Conservation (phyloP, 2,888 invertebrate genomes). For the Ormyrus labotus region DNA sequence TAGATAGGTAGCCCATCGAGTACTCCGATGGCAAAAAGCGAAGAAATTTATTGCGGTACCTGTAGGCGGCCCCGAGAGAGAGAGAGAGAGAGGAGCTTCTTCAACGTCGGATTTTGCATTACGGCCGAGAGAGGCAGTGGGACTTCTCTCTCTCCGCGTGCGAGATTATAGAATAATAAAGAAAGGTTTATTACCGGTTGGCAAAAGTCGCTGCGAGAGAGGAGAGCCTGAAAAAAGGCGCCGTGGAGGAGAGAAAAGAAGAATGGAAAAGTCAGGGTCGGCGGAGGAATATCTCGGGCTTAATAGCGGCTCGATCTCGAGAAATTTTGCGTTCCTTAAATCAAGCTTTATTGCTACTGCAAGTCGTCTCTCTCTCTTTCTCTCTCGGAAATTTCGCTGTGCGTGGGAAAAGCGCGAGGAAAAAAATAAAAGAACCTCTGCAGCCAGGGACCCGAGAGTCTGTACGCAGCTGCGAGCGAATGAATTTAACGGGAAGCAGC, state of each 20-base stretch:
- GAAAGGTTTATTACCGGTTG: constrained; percentile 49
- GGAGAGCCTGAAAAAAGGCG: not conserved
- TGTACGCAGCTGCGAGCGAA: not conserved
- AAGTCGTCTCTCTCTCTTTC: too few species aligned
- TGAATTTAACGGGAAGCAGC: too few species aligned
- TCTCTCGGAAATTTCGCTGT: too few species aligned
- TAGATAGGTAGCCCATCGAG: too few species aligned
- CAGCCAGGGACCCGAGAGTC: too few species aligned
- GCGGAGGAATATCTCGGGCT: constrained; percentile 2
- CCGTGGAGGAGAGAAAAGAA: not conserved
- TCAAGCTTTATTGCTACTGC: constrained; percentile 19
- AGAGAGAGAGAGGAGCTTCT: constrained; percentile 30
- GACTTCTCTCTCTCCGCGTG: not conserved
- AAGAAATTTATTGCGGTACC: constrained; percentile 53
- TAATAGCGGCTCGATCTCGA: constrained; percentile 29
- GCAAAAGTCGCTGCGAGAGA: constrained; percentile 26
- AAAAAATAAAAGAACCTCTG: too few species aligned
- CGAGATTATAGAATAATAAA: constrained; percentile 50
- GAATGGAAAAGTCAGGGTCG: constrained; percentile 35
- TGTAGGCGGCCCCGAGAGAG: constrained; percentile 21
- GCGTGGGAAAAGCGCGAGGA: too few species aligned
- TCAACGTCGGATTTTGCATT: constrained; percentile 52
- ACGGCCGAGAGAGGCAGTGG: constrained; percentile 22
- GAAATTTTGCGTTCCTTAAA: constrained; percentile 28
- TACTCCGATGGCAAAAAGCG: constrained; percentile 2